Conservation (phyloP, 2,113 vertebrate species). For the Thalassoma bifasciatum region DNA sequence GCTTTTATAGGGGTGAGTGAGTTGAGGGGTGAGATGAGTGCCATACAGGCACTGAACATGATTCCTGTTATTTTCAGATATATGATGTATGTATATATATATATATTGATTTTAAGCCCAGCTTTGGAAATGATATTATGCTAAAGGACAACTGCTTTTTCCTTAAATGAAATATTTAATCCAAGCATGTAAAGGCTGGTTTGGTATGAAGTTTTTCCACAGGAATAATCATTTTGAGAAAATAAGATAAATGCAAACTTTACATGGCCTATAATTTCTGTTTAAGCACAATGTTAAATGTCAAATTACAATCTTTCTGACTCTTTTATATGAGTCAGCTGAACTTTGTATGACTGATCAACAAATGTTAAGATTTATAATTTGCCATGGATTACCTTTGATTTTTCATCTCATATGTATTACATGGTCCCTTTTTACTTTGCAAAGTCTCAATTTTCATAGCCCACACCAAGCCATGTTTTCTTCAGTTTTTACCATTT, state of each 20-base stretch:
- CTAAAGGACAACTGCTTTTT: not conserved
- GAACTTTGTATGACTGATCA: no score
- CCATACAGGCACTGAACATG: constrained; percentile 26
- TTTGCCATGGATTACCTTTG: no score
- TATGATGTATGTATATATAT: not conserved
- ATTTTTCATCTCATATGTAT: no score
- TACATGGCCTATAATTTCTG: not conserved
- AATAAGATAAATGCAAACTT: not conserved
- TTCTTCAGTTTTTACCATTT: not conserved
- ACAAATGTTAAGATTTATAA: no score
- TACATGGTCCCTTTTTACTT: no score
- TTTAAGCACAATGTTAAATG: no score
- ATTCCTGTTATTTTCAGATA: constrained; percentile 4
- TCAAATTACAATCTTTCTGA: no score
- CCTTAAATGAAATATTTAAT: constrained; percentile 1
- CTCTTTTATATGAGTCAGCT: no score
- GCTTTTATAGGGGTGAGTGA: constrained; percentile 53
- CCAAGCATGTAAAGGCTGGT: not conserved
- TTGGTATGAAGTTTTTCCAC: not conserved
- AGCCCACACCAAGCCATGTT: not conserved
- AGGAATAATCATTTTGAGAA: not conserved
- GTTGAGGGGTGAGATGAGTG: constrained; percentile 23
- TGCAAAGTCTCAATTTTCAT: no score
- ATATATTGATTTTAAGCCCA: not conserved
- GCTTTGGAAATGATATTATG: not conserved